Percentiles rank a stretch among this genome's conserved stretches.
Conservation (phyloP, 2,888 invertebrate genomes). For the Melanargia galathea region DNA sequence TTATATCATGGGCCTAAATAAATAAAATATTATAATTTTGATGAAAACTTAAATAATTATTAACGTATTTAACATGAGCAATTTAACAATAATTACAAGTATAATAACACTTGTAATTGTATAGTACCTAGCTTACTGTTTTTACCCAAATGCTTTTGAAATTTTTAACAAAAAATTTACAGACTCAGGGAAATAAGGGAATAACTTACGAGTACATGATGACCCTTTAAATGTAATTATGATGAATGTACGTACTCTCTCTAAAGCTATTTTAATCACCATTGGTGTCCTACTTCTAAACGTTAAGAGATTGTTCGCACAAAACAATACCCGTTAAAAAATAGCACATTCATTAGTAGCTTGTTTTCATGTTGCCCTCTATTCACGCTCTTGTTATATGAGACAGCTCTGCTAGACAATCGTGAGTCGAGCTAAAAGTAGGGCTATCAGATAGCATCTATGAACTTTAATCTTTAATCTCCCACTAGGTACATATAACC, state of each 20-base stretch:
- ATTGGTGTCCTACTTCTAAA: slow-evolving; percentile 12
- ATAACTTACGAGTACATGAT: too few relatives aligned
- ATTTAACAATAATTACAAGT: too few relatives aligned
- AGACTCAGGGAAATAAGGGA: too few relatives aligned
- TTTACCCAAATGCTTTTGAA: too few relatives aligned
- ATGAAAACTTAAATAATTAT: not conserved
- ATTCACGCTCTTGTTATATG: slow-evolving; percentile 11
- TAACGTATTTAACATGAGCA: not conserved
- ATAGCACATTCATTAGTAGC: slow-evolving; percentile 28
- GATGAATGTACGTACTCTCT: not conserved
- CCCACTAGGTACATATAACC: too few relatives aligned
- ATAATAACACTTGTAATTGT: too few relatives aligned
- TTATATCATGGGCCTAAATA: not conserved
- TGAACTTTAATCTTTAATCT: too few relatives aligned
- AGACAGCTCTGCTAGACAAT: slow-evolving; percentile 31
- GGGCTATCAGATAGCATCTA: slow-evolving; percentile 1
- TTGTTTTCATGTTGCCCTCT: slow-evolving; percentile 14
- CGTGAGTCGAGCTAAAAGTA: slow-evolving; percentile 14
- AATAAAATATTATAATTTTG: not conserved
- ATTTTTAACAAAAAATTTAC: too few relatives aligned
- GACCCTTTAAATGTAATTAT: too few relatives aligned
- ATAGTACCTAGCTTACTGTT: too few relatives aligned
- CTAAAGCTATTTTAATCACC: not conserved
- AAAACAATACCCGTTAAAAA: slow-evolving; percentile 27
- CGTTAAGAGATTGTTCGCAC: slow-evolving; percentile 17